Conservation (phyloP, 1,140 invertebrate genomes). For the Spodoptera frugiperda region DNA sequence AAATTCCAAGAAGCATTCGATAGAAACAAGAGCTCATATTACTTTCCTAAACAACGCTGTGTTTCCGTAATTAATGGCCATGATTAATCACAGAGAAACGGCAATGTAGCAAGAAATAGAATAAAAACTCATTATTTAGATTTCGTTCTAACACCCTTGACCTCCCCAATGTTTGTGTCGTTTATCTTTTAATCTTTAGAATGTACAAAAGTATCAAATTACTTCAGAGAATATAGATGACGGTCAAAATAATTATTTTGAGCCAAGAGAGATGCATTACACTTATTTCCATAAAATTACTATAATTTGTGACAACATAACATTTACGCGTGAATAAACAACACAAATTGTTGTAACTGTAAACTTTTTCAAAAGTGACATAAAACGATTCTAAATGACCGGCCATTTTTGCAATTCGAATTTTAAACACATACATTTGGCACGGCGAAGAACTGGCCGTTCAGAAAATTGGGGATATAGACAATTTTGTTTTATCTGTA, state of each 20-base stretch:
- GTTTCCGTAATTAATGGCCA: conserved; percentile 2
- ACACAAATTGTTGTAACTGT: conserved; percentile 9
- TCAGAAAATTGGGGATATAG: neutral
- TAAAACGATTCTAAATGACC: neutral
- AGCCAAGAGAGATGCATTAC: conserved; percentile 5
- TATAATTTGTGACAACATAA: conserved; percentile 11
- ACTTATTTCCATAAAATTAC: conserved; percentile 30
- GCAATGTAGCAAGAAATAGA: conserved; percentile 5
- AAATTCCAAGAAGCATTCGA: conserved; percentile 16
- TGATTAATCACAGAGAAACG: conserved; percentile 15
- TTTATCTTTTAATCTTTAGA: conserved; percentile 40
- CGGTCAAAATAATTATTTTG: conserved; percentile 29
- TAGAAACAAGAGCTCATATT: conserved; percentile 9
- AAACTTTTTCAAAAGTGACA: neutral
- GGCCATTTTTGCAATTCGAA: conserved; percentile 11
- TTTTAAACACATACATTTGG: conserved; percentile 3
- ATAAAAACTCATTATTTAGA: conserved; percentile 22
- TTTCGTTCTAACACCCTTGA: conserved; percentile 27
- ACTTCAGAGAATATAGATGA: conserved; percentile 8
- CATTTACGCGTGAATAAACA: conserved; percentile 7
- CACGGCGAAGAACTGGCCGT: neutral
- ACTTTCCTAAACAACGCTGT: conserved; percentile 10
- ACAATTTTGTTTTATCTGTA: too few species aligned
- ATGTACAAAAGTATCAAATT: conserved; percentile 33
- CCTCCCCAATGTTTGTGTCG: neutral